A percentile compares a stretch with the other conserved stretches of the same genome.
These are phyloP conservation scores for Parapristionchus giblindavisi DNA, from an alignment of 2,888 invertebrate genomes.

Conservation along the genomic window DNA sequence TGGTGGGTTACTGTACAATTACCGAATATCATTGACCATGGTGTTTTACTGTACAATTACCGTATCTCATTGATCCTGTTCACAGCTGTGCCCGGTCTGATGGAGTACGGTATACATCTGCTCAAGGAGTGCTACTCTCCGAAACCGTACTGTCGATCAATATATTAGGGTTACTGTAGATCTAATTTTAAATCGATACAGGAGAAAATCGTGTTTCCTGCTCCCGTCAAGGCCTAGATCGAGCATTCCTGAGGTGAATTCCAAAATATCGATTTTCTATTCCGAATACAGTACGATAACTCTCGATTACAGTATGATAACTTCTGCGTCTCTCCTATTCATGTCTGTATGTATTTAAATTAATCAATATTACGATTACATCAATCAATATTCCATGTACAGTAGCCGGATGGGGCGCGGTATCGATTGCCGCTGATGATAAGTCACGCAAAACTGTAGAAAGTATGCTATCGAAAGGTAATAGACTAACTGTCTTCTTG, in stretches of 20 bases:
- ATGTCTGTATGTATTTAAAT: not conserved
- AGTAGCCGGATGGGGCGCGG: conserved; percentile 11
- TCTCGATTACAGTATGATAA: too few species aligned
- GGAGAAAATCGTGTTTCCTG: too few species aligned
- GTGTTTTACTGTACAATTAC: not conserved
- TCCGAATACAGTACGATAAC: too few species aligned
- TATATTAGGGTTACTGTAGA: too few species aligned
- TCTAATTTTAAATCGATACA: too few species aligned
- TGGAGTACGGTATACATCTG: conserved; percentile 25
- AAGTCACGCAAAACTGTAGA: conserved; percentile 16
- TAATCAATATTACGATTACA: not conserved
- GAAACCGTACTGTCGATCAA: too few species aligned
- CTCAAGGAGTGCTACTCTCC: too few species aligned
- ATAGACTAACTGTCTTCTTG: too few species aligned
- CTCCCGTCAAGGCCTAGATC: too few species aligned
- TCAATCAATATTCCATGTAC: not conserved
- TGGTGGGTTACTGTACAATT: too few species aligned
- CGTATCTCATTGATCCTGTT: not conserved
- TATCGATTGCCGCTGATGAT: conserved; percentile 5
- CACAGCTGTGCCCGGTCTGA: conserved; percentile 20
- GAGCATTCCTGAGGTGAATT: too few species aligned
- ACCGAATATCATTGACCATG: not conserved
- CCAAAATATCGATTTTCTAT: too few species aligned
- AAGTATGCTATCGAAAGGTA: conserved; percentile 9
- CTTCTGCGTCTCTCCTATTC: conserved; percentile 15